phyloP scores from a whole-genome alignment of 2,888 invertebrate species.

The Trimorus sp. region DNA sequence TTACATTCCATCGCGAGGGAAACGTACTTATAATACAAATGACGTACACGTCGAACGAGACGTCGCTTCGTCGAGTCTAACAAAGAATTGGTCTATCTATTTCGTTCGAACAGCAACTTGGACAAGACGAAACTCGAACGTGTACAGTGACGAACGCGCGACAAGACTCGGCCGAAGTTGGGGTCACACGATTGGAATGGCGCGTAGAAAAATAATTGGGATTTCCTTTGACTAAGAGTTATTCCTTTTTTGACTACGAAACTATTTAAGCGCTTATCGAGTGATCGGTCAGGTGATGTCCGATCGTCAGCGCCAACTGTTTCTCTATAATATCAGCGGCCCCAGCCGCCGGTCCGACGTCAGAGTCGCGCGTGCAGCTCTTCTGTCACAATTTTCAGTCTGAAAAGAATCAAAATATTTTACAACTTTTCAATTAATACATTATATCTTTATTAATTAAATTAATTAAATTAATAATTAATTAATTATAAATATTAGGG shows the following conservation, averaged over 20 bases:
- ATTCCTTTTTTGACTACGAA: constrained; percentile 52
- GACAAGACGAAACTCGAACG: too few relatives aligned
- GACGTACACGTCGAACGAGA: too few relatives aligned
- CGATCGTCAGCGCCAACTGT: constrained; percentile 21
- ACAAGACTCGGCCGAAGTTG: constrained; percentile 10
- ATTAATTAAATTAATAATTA: too few relatives aligned
- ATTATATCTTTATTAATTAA: too few relatives aligned
- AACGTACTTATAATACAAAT: too few relatives aligned
- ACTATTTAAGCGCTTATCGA: constrained; percentile 51
- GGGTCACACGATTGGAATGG: constrained; percentile 53
- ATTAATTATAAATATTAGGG: too few relatives aligned
- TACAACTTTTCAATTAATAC: too few relatives aligned
- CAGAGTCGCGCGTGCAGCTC: constrained; percentile 77
- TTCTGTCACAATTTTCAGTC: constrained; percentile 70
- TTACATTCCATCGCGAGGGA: too few relatives aligned
- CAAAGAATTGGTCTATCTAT: too few relatives aligned
- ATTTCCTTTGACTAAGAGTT: constrained; percentile 60
- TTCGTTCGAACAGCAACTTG: too few relatives aligned
- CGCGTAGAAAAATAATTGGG: constrained; percentile 64
- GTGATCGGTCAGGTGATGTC: constrained; percentile 42
- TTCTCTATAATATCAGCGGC: constrained; percentile 46
- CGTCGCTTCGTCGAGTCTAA: too few relatives aligned
- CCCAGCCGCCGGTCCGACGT: constrained; percentile 71
- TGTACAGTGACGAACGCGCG: not conserved
- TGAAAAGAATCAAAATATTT: too few relatives aligned